phyloP scores from a whole-genome alignment of 2,888 invertebrate genomes.

The Thecocarcelia acutangulata region DNA sequence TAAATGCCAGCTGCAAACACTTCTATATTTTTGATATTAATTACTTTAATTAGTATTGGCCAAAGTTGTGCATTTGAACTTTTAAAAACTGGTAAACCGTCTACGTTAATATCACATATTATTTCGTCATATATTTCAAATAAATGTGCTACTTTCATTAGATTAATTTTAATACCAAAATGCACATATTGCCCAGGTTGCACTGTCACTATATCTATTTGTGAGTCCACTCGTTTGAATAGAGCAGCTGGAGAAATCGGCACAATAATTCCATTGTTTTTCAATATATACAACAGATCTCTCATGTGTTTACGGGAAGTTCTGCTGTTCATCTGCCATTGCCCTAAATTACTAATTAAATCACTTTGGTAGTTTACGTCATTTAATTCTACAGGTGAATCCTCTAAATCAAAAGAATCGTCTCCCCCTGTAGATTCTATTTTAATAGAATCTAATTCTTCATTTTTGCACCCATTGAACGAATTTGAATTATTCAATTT shows the following conservation, averaged over 20 bases:
- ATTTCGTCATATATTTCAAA: constrained; percentile 50
- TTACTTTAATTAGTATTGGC: constrained; percentile 55
- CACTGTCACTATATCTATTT: not conserved
- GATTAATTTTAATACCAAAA: constrained; percentile 12
- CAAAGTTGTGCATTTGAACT: constrained; percentile 60
- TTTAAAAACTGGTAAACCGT: constrained; percentile 63
- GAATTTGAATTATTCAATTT: not conserved
- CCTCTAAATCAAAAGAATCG: not conserved
- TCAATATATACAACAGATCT: constrained; percentile 22
- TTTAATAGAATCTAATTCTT: constrained; percentile 2
- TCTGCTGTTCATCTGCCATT: constrained; percentile 35
- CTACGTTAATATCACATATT: constrained; percentile 54
- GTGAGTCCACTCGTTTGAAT: not conserved
- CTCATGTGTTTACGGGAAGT: constrained; percentile 32
- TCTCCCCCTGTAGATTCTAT: constrained; percentile 1
- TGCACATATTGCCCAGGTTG: not conserved
- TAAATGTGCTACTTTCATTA: constrained; percentile 22
- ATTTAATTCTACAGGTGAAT: not conserved
- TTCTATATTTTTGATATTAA: constrained; percentile 14
- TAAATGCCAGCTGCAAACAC: constrained; percentile 3
- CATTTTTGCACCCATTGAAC: constrained; percentile 3
- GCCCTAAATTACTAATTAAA: constrained; percentile 18
- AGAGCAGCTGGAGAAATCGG: constrained; percentile 10
- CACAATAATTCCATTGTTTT: constrained; percentile 29
- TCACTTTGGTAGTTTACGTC: not conserved